Conservation (phyloP, 1,140 invertebrate genomes). For the Saccostrea glomerata region DNA sequence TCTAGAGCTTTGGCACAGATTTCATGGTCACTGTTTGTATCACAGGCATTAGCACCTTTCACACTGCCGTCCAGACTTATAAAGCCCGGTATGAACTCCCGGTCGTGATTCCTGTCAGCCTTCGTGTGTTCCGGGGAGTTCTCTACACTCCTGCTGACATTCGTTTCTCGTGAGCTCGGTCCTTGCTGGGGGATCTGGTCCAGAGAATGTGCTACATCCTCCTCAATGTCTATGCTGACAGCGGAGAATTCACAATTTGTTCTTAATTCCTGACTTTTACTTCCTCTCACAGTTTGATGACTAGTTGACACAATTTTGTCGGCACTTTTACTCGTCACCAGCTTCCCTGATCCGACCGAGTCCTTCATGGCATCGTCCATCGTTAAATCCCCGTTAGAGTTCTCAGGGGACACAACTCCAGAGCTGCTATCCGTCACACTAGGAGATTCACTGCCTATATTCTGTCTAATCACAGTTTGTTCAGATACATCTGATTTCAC, state of each 20-base stretch:
- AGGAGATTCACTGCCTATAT: constrained; percentile 54
- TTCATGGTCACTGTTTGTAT: constrained; percentile 42
- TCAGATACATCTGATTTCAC: constrained; percentile 62
- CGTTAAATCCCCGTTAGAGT: constrained; percentile 21
- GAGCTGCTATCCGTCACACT: constrained; percentile 58
- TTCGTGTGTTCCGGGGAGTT: constrained; percentile 81
- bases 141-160: constrained; percentile 81
- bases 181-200: constrained; percentile 91
- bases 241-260: constrained; percentile 64
- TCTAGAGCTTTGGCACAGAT: constrained; percentile 9
- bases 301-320: constrained; percentile 69
- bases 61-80: constrained; percentile 64
- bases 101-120: constrained; percentile 79
- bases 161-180: constrained; percentile 71
- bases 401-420: constrained; percentile 50
- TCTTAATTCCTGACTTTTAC: constrained; percentile 77
- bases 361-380: constrained; percentile 15
- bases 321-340: constrained; percentile 73
- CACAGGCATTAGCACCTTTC: constrained; percentile 31
- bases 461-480: constrained; percentile 60
- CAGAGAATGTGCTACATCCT: constrained; percentile 93
- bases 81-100: constrained; percentile 84
- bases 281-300: constrained; percentile 69
- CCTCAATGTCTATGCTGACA: constrained; percentile 86
- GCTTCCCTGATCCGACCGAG: constrained; percentile 46